Percentiles rank a stretch among this genome's conserved stretches.
These are phyloP conservation scores for Melospiza melodia DNA, from an alignment of 2,113 vertebrate genomes.

Conservation along the genomic window DNA sequence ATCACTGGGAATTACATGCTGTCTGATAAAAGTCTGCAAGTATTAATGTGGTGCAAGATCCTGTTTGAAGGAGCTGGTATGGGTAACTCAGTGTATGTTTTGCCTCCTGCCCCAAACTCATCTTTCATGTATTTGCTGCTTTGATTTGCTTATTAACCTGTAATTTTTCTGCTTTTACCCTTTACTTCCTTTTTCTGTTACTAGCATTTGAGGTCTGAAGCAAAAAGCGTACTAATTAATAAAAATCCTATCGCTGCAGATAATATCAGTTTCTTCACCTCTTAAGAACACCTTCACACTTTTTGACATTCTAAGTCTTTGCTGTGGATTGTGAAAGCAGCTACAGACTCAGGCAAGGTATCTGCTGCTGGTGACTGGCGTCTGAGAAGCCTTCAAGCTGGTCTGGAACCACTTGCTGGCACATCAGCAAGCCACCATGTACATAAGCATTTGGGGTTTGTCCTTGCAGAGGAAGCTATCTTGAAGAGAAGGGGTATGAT, in stretches of 20 bases:
- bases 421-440: accelerated
- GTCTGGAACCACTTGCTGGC: background rate
- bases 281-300: background rate
- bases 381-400: background rate
- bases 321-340: background rate
- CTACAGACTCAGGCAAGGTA: background rate
- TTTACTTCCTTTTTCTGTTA: background rate
- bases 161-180: background rate
- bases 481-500: background rate
- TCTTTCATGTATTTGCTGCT: background rate
- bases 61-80: background rate
- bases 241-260: background rate
- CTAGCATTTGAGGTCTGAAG: background rate
- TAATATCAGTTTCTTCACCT: background rate
- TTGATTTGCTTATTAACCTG: constrained; percentile 2
- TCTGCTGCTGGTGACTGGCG: background rate
- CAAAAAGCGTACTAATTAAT: background rate
- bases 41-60: background rate
- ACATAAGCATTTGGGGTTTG: background rate
- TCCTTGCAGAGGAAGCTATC: background rate
- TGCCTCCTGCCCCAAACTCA: background rate
- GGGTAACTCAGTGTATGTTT: background rate
- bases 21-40: background rate
- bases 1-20: background rate
- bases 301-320: background rate